Conservation (phyloP, 1,140 invertebrate species). For the Pissodes strobi region DNA sequence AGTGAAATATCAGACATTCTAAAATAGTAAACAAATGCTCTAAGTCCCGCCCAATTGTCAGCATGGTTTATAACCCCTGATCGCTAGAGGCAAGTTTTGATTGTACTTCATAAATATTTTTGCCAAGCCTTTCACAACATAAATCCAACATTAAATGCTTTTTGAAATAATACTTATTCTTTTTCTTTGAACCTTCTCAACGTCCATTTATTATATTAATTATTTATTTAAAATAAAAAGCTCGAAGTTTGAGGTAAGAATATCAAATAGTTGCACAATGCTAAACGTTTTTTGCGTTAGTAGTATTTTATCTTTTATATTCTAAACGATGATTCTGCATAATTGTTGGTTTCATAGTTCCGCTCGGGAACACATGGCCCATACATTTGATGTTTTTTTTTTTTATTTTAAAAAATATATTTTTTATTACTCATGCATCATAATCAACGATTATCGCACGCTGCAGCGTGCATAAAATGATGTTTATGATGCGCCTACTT, state of each 20-base stretch:
- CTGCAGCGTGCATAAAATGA: too few species aligned
- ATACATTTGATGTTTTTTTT: neutral
- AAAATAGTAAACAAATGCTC: too few species aligned
- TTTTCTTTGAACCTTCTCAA: neutral
- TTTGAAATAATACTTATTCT: neutral
- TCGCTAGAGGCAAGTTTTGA: too few species aligned
- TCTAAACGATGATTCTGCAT: too few species aligned
- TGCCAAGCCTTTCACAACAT: neutral
- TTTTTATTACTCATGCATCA: too few species aligned
- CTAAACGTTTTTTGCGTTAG: neutral
- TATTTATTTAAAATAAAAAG: neutral
- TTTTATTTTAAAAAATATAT: neutral
- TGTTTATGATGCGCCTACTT: too few species aligned
- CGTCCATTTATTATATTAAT: neutral
- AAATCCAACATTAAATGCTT: neutral
- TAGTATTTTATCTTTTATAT: neutral
- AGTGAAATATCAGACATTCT: too few species aligned
- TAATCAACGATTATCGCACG: too few species aligned
- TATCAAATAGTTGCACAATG: neutral
- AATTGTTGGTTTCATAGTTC: neutral
- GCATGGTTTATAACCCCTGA: too few species aligned
- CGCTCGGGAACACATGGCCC: neutral
- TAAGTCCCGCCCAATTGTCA: too few species aligned
- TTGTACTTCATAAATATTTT: neutral
- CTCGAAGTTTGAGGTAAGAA: neutral